A percentile compares a stretch with the other conserved stretches of the same genome.
These are phyloP conservation scores for Gephyroberyx darwinii DNA, from an alignment of 2,797 vertebrate genomes.

Conservation along the genomic window DNA sequence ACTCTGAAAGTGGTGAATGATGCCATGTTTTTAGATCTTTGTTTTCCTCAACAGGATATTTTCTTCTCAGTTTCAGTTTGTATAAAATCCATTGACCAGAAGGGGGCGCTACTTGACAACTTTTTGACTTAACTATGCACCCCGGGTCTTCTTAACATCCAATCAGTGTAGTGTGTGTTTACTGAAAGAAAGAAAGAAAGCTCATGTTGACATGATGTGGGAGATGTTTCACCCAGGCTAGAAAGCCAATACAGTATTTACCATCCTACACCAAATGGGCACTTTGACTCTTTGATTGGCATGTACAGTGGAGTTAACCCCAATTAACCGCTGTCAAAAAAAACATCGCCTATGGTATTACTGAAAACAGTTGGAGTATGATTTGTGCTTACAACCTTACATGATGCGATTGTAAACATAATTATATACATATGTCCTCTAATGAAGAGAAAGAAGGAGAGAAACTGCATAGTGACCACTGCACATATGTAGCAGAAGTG, in stretches of 20 bases:
- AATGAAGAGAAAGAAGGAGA: not conserved
- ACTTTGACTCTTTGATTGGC: constrained; percentile 47
- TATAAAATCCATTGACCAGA: constrained; percentile 38
- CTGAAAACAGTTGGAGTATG: constrained; percentile 40
- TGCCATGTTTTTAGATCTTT: not conserved
- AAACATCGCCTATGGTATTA: constrained; percentile 46
- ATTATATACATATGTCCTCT: not conserved
- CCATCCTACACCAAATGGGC: constrained; percentile 35
- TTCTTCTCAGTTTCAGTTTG: not conserved
- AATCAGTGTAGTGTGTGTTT: constrained; percentile 23
- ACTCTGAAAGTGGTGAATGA: not conserved
- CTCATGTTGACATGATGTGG: constrained; percentile 45
- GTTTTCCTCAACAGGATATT: not conserved
- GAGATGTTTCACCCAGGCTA: constrained; percentile 48
- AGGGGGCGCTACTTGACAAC: constrained; percentile 54
- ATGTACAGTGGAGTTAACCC: constrained; percentile 39
- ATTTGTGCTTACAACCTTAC: constrained; percentile 1
- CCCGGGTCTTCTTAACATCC: constrained; percentile 39
- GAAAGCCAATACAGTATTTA: constrained; percentile 46
- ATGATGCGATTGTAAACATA: constrained; percentile 13
- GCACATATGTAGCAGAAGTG: no score
- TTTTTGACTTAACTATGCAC: constrained; percentile 17
- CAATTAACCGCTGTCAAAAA: constrained; percentile 55
- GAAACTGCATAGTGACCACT: not conserved
- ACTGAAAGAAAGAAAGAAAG: constrained; percentile 35